Percentiles rank a stretch among this genome's conserved stretches.
These are phyloP conservation scores for Saturnia japonica DNA, from an alignment of 2,888 invertebrate species.

Conservation along the genomic window DNA sequence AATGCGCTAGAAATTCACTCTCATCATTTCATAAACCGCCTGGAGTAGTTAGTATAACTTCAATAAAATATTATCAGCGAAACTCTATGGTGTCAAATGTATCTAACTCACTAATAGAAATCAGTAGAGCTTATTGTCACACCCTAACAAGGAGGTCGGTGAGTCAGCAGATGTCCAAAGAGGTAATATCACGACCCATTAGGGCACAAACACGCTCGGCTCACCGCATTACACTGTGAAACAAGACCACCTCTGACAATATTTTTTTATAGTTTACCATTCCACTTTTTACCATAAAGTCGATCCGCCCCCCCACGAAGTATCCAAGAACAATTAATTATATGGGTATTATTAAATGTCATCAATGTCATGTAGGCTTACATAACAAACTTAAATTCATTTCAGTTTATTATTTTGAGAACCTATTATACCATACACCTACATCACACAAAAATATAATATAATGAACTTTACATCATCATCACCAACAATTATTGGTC, in stretches of 20 bases:
- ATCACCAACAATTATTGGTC: too few relatives aligned
- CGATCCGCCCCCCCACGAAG: constrained; percentile 64
- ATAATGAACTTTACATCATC: too few relatives aligned
- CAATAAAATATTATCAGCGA: too few relatives aligned
- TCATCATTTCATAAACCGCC: too few relatives aligned
- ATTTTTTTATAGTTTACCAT: constrained; percentile 62
- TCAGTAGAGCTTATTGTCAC: constrained; percentile 14
- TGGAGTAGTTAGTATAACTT: too few relatives aligned
- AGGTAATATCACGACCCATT: constrained; percentile 74
- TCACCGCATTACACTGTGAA: constrained; percentile 73
- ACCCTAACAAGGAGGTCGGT: constrained; percentile 52
- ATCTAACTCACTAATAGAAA: background rate
- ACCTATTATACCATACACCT: too few relatives aligned
- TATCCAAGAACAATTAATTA: constrained; percentile 18
- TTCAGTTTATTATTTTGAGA: background rate
- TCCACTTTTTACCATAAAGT: constrained; percentile 39
- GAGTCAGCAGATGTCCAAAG: constrained; percentile 64
- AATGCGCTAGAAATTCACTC: too few relatives aligned
- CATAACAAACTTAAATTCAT: background rate
- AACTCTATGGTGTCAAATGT: background rate
- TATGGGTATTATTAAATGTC: background rate
- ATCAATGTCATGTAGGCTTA: constrained; percentile 5
- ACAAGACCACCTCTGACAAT: constrained; percentile 69
- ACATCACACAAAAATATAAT: too few relatives aligned
- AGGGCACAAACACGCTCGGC: constrained; percentile 65